A percentile compares a stretch with the other conserved stretches of the same genome.
phyloP scores from a whole-genome alignment of 2,797 vertebrate species.

The Poecilia picta region DNA sequence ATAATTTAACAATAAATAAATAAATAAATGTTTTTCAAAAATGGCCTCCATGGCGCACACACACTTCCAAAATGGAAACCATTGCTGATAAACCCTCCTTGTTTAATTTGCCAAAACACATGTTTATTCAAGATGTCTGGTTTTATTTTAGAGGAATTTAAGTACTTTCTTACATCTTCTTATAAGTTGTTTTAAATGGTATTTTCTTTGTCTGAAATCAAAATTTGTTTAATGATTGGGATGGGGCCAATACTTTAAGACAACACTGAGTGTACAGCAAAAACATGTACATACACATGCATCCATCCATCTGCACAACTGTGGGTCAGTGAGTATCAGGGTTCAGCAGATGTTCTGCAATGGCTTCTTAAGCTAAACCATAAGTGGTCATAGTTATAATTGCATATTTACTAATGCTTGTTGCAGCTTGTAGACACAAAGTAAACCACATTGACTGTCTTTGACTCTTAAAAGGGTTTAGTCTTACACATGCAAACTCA shows the following conservation, averaged over 20 bases:
- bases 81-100: not conserved
- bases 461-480: conserved; percentile 48
- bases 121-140: not conserved
- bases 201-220: not conserved
- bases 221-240: not conserved
- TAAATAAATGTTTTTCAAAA: not conserved
- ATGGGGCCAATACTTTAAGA: not conserved
- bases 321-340: conserved; percentile 21
- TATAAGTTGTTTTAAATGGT: not conserved
- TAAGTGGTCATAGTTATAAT: conserved; percentile 47
- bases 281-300: conserved; percentile 6
- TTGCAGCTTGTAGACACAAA: conserved; percentile 41
- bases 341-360: conserved; percentile 41
- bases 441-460: conserved; percentile 42
- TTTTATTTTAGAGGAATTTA: not conserved
- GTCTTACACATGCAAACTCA: conserved; percentile 44
- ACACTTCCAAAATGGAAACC: not conserved
- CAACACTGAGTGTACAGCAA: conserved; percentile 18
- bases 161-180: not conserved
- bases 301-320: conserved; percentile 13
- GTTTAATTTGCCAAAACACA: not conserved
- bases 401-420: conserved; percentile 54
- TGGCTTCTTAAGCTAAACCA: conserved; percentile 17
- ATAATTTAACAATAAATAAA: not conserved
- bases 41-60: not conserved